phyloP scores from a whole-genome alignment of 1,140 invertebrate genomes.

The Musca domestica region DNA sequence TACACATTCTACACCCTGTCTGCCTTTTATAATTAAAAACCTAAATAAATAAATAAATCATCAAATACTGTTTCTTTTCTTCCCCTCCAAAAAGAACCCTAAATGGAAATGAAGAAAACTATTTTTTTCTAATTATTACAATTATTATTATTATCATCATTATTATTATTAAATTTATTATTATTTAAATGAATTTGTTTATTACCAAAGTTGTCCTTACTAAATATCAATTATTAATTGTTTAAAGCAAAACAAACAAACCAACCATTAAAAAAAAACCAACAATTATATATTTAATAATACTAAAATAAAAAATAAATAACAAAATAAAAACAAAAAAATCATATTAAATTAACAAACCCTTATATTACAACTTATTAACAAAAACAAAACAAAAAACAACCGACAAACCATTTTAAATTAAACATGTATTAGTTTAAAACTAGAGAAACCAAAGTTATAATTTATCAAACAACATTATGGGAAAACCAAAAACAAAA shows the following conservation, averaged over 20 bases:
- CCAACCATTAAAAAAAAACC: too few relatives aligned
- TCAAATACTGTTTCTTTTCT: too few relatives aligned
- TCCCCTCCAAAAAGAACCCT: background rate
- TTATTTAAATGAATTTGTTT: slow-evolving; percentile 25
- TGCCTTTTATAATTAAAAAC: too few relatives aligned
- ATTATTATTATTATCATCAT: background rate
- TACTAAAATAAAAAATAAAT: too few relatives aligned
- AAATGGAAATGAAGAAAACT: slow-evolving; percentile 29
- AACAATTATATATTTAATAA: too few relatives aligned
- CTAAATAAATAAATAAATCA: too few relatives aligned
- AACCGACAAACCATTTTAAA: slow-evolving; percentile 6
- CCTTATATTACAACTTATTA: too few relatives aligned
- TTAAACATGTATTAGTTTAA: slow-evolving; percentile 6
- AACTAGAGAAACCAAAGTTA: slow-evolving; percentile 26
- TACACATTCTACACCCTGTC: too few relatives aligned
- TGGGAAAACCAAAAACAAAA: background rate
- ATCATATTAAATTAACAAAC: too few relatives aligned
- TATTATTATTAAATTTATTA: background rate
- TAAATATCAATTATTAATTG: slow-evolving; percentile 37
- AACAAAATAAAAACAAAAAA: too few relatives aligned
- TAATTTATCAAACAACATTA: slow-evolving; percentile 26
- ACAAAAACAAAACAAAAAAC: slow-evolving; percentile 25
- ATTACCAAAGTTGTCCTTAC: slow-evolving; percentile 54
- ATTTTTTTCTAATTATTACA: too few relatives aligned
- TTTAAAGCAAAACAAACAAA: slow-evolving; percentile 27